A percentile compares a stretch with the other conserved stretches of the same genome.
Evolutionary conservation across 2,888 invertebrate species (phyloP).

Genomic region (Cheilosia grossa): DNA sequence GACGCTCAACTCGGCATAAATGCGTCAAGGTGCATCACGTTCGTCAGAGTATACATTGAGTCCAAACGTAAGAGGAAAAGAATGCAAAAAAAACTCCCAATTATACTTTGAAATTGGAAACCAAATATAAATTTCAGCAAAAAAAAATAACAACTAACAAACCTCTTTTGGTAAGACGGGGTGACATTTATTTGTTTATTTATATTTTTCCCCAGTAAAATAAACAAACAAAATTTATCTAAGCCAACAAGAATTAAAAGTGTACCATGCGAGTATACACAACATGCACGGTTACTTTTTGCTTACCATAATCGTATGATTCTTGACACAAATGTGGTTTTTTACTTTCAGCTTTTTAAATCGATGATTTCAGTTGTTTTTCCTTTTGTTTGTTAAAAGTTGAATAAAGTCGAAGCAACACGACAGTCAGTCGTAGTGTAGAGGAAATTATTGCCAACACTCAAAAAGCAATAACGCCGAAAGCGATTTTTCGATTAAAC

Average conservation of each 20-base stretch:
- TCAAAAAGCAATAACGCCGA: too few species aligned
- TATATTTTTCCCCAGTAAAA: too few species aligned
- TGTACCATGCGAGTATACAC: too few species aligned
- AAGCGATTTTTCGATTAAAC: too few species aligned
- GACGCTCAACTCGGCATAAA: constrained; percentile 20
- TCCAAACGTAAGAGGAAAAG: constrained; percentile 13
- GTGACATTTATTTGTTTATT: too few species aligned
- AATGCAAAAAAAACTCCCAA: background rate
- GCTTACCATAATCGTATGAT: constrained; percentile 41
- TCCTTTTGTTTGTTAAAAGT: too few species aligned
- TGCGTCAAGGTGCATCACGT: constrained; percentile 19
- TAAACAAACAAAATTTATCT: too few species aligned
- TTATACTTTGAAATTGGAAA: background rate
- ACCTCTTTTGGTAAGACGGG: constrained; percentile 6
- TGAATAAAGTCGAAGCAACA: too few species aligned
- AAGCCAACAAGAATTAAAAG: too few species aligned
- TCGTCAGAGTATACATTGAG: constrained; percentile 7
- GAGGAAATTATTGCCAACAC: too few species aligned
- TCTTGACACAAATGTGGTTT: constrained; percentile 50
- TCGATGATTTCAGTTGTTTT: background rate
- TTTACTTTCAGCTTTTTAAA: constrained; percentile 17
- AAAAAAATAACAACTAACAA: constrained; percentile 17
- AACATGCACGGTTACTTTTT: background rate
- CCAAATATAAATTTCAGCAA: constrained; percentile 24
- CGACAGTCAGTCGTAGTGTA: too few species aligned